These are phyloP conservation scores for Saccostrea glomerata DNA, from an alignment of 1,140 invertebrate species.

Conservation along the genomic window DNA sequence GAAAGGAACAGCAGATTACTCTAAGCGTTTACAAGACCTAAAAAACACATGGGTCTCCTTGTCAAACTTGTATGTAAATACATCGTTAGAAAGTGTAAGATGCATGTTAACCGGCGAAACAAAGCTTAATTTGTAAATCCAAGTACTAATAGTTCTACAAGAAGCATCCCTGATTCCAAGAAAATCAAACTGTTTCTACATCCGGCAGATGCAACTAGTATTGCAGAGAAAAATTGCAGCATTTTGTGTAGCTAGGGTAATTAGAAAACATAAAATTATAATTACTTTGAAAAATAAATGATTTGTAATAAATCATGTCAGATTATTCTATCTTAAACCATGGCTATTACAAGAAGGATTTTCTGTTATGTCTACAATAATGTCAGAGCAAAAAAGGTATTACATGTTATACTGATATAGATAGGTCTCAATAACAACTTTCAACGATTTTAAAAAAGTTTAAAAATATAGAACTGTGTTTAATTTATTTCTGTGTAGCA, in stretches of 20 bases:
- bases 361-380: too few species aligned
- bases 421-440: too few species aligned
- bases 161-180: background rate
- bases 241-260: background rate
- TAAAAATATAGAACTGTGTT: too few species aligned
- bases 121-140: slow-evolving; percentile 3
- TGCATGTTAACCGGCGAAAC: slow-evolving; percentile 8
- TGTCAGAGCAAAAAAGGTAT: background rate
- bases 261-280: background rate
- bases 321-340: background rate
- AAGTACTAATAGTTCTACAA: background rate
- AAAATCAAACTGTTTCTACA: background rate
- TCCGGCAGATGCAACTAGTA: background rate
- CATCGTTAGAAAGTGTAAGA: background rate
- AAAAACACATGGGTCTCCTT: background rate
- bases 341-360: background rate
- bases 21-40: slow-evolving; percentile 12
- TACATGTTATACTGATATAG: too few species aligned
- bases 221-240: slow-evolving; percentile 15
- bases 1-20: background rate
- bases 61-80: too few species aligned
- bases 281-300: background rate
- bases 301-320: slow-evolving; percentile 9
- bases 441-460: too few species aligned
- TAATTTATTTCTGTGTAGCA: too few species aligned